A percentile compares a stretch with the other conserved stretches of the same genome.
Conservation (phyloP, 2,797 vertebrate genomes). For the Pogoniulus pusillus region DNA sequence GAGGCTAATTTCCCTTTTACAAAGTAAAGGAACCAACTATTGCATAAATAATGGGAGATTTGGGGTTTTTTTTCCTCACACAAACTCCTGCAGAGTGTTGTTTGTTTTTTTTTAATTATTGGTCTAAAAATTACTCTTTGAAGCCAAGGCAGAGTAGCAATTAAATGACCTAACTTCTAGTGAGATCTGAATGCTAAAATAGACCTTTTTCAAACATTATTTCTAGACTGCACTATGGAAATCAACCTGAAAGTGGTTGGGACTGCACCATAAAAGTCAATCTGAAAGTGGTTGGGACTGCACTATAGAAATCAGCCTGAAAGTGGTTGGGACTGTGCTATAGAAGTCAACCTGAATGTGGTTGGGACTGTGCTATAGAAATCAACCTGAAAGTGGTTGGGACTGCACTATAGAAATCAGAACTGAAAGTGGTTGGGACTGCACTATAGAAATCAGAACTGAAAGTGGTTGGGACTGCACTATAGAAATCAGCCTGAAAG, state of each 20-base stretch:
- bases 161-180: background rate
- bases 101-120: background rate
- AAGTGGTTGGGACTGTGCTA: too few relatives aligned
- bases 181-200: background rate
- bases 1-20: background rate
- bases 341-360: too few relatives aligned
- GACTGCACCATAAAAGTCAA: too few relatives aligned
- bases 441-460: too few relatives aligned
- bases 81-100: background rate
- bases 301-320: too few relatives aligned
- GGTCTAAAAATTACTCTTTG: background rate
- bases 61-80: background rate
- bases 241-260: slow-evolving; percentile 16
- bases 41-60: background rate
- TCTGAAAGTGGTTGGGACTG: too few relatives aligned
- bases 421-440: too few relatives aligned
- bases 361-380: too few relatives aligned
- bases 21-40: background rate
- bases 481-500: too few relatives aligned
- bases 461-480: too few relatives aligned
- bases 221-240: slow-evolving; percentile 3
- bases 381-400: too few relatives aligned
- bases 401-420: too few relatives aligned
- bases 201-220: background rate
- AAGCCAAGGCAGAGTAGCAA: background rate